phyloP scores from a whole-genome alignment of 1,140 invertebrate species.

The Trichonephila inaurata region DNA sequence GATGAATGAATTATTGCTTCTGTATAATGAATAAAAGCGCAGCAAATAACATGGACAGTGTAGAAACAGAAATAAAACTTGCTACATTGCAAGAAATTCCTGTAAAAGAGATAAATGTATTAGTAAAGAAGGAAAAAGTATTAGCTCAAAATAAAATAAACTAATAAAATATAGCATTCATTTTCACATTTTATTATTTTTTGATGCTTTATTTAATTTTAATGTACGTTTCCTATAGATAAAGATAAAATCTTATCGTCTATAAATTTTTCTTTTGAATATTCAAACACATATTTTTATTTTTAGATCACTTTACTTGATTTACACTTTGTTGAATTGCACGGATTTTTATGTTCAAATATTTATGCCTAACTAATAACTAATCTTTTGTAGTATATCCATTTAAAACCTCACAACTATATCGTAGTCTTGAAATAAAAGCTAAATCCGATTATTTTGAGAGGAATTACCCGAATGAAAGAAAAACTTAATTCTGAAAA shows the following conservation, averaged over 20 bases:
- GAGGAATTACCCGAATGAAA: too few species aligned
- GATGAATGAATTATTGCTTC: neutral
- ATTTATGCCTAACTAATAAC: too few species aligned
- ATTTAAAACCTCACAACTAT: too few species aligned
- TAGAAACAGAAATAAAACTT: slow-evolving; percentile 21
- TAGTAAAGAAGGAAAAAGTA: neutral
- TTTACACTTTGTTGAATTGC: neutral
- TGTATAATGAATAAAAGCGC: neutral
- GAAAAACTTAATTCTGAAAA: too few species aligned
- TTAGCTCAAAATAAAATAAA: neutral
- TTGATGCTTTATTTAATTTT: too few species aligned
- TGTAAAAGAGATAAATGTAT: neutral
- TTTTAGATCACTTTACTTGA: too few species aligned
- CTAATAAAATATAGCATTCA: neutral
- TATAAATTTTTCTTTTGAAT: neutral
- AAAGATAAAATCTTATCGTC: neutral
- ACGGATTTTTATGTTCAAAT: too few species aligned
- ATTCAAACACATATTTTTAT: neutral
- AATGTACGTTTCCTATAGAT: neutral
- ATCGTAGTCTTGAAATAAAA: too few species aligned
- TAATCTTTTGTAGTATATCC: neutral
- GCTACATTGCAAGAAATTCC: slow-evolving; percentile 25
- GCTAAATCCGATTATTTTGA: too few species aligned
- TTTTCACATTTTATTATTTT: too few species aligned
- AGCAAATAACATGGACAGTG: neutral